Conservation (phyloP, 37 sponge, comb jelly and placozoan species). For the Aphrocallistes beatrix region DNA sequence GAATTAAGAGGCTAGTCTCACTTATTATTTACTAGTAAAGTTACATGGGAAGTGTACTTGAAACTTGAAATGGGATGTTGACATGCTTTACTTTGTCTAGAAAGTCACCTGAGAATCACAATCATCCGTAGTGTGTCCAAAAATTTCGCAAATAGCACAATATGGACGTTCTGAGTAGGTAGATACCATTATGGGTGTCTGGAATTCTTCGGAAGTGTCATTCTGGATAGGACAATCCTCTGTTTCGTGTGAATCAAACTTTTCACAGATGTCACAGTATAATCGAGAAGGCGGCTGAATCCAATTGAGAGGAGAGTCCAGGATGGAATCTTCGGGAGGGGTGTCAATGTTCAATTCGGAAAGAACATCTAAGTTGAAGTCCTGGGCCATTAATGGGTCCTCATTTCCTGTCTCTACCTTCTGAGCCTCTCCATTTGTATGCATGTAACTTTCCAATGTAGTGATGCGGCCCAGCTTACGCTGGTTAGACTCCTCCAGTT, state of each 20-base stretch:
- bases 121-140: not conserved
- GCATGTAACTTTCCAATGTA: not conserved
- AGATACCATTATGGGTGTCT: not conserved
- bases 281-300: constrained; percentile 58
- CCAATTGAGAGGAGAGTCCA: not conserved
- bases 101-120: not conserved
- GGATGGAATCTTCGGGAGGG: not conserved
- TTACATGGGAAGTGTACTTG: too few species aligned
- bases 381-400: not conserved
- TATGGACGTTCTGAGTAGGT: not conserved
- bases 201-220: not conserved
- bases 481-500: not conserved
- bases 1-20: too few species aligned
- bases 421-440: not conserved
- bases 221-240: constrained; percentile 83
- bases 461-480: not conserved
- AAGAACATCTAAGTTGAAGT: not conserved
- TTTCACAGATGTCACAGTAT: constrained; percentile 95
- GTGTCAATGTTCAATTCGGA: not conserved
- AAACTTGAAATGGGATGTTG: too few species aligned
- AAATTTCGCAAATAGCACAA: not conserved
- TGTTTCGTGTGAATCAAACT: constrained; percentile 89
- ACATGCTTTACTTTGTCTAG: too few species aligned
- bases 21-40: too few species aligned
- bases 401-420: not conserved